phyloP scores from a whole-genome alignment of 2,797 vertebrate species.

The Epinephelus awoara region DNA sequence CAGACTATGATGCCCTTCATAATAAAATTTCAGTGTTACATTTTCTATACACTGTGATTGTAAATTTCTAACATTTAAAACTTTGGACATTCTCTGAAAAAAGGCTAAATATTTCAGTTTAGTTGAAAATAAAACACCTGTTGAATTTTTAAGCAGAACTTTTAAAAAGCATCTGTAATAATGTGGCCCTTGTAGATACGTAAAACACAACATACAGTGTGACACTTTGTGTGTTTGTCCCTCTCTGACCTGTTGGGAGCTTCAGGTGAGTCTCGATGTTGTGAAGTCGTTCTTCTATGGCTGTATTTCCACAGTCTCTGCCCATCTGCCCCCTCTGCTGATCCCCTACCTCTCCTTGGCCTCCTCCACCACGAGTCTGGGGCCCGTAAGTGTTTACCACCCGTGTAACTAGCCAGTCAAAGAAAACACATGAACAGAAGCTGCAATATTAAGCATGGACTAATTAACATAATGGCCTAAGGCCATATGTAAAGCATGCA shows the following conservation, averaged over 20 bases:
- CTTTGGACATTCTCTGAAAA: not conserved
- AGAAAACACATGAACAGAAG: conserved; percentile 14
- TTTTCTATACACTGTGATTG: not conserved
- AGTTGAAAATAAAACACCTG: not conserved
- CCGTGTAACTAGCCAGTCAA: conserved; percentile 89
- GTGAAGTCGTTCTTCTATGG: conserved; percentile 93
- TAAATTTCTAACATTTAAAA: not conserved
- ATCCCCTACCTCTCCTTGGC: conserved; percentile 80
- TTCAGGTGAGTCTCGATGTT: conserved; percentile 96
- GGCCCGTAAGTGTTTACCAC: conserved; percentile 97
- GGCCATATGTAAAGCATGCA: not conserved
- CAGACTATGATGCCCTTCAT: not conserved
- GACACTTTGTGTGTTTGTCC: not conserved
- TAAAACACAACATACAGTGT: not conserved
- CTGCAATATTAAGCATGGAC: not conserved
- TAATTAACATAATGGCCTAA: not conserved
- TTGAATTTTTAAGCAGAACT: too few species aligned
- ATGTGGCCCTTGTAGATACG: not conserved
- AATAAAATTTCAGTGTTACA: not conserved
- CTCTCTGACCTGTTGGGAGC: conserved; percentile 88
- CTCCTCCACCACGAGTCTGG: conserved; percentile 89
- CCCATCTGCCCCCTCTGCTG: conserved; percentile 77
- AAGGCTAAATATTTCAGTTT: not conserved
- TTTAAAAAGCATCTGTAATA: not conserved
- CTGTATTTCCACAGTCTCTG: conserved; percentile 92